phyloP scores from a whole-genome alignment of 1,140 invertebrate genomes.

The Schlechtendalia chinensis region DNA sequence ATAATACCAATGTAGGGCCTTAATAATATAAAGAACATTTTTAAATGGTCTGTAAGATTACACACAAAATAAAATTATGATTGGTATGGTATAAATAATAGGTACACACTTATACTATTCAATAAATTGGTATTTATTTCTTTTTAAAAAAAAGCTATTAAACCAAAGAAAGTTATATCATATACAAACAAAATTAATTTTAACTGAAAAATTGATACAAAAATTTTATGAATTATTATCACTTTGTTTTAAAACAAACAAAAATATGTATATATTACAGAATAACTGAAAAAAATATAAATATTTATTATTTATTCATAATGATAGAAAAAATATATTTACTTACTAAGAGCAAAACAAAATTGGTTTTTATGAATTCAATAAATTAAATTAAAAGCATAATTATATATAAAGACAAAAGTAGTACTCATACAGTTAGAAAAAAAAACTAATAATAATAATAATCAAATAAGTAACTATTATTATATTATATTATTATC shows the following conservation, averaged over 20 bases:
- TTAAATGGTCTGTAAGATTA: too few relatives aligned
- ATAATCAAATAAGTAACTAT: neutral
- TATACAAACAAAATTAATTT: neutral
- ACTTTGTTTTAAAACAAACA: neutral
- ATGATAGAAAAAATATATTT: neutral
- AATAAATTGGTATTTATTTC: neutral
- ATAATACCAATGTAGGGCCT: too few relatives aligned
- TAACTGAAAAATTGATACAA: neutral
- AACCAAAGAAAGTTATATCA: neutral
- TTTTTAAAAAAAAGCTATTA: too few relatives aligned
- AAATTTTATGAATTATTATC: conserved; percentile 22
- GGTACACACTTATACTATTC: neutral
- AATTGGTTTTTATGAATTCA: neutral
- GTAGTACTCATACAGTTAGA: neutral
- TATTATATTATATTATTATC: neutral
- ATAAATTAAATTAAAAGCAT: too few relatives aligned
- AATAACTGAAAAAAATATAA: neutral
- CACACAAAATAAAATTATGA: too few relatives aligned
- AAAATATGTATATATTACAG: too few relatives aligned
- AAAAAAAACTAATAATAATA: neutral
- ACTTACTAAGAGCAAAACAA: neutral
- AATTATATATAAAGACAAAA: neutral
- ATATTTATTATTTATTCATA: neutral
- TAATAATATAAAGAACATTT: too few relatives aligned
- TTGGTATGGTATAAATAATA: too few relatives aligned